A percentile compares a stretch with the other conserved stretches of the same genome.
These are phyloP conservation scores for Bhutanitis thaidina DNA, from an alignment of 2,888 invertebrate genomes.

Conservation along the genomic window DNA sequence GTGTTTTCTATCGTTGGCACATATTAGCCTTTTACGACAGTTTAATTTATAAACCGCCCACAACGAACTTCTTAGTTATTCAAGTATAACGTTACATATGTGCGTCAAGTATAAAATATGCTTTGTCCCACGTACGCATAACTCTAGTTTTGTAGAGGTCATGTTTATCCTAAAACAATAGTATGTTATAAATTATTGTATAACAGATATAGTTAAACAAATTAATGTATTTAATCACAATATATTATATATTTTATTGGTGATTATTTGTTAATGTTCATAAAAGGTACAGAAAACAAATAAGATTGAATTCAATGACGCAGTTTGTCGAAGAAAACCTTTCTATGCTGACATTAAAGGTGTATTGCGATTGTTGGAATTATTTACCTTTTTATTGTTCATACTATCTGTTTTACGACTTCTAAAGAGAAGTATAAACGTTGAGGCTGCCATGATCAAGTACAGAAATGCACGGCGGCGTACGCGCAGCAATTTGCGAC, in stretches of 20 bases:
- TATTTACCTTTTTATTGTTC: slow-evolving; percentile 23
- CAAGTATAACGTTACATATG: slow-evolving; percentile 50
- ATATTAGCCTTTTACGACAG: slow-evolving; percentile 59
- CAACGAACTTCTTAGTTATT: slow-evolving; percentile 40
- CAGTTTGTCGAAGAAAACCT: no score
- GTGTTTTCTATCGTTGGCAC: slow-evolving; percentile 45
- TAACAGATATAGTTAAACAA: no score
- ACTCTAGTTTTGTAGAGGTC: no score
- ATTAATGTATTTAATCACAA: no score
- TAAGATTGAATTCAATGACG: no score
- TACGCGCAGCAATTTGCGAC: slow-evolving; percentile 62
- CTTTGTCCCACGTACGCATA: slow-evolving; percentile 14
- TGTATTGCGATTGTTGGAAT: not conserved
- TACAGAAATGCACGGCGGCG: slow-evolving; percentile 55
- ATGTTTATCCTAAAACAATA: no score
- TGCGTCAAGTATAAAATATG: slow-evolving; percentile 38
- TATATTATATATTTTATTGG: no score
- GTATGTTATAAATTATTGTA: no score
- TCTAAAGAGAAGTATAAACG: slow-evolving; percentile 30
- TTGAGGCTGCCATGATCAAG: slow-evolving; percentile 45
- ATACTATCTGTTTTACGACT: slow-evolving; percentile 32
- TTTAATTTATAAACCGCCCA: slow-evolving; percentile 63
- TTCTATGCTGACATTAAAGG: not conserved
- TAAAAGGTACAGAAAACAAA: no score
- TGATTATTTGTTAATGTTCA: no score